phyloP scores from a whole-genome alignment of 30 jellyfish, hydroid and myxozoan species.

The Aurelia sp. region DNA sequence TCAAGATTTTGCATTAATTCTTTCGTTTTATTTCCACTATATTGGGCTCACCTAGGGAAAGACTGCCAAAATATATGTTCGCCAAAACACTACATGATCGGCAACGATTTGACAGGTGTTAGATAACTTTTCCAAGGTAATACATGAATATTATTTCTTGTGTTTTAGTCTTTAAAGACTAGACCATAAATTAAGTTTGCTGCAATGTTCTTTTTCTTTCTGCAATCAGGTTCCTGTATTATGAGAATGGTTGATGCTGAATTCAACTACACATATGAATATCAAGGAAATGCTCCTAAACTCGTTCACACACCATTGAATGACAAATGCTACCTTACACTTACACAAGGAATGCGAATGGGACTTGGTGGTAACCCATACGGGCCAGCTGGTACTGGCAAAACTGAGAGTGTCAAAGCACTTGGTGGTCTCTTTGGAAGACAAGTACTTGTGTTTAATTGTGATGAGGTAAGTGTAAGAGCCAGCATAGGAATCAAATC shows the following conservation, averaged over 20 bases:
- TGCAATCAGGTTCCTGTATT: slow-evolving; percentile 75
- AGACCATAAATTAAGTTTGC: too few relatives aligned
- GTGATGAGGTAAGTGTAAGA: slow-evolving; percentile 88
- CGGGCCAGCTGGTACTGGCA: slow-evolving; percentile 99
- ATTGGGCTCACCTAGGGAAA: too few relatives aligned
- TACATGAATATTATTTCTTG: too few relatives aligned
- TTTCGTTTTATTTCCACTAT: too few relatives aligned
- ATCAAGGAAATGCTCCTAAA: slow-evolving; percentile 99
- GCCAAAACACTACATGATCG: too few relatives aligned
- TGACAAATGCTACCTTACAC: slow-evolving; percentile 95
- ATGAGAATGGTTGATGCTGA: slow-evolving; percentile 99
- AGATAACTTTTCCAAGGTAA: too few relatives aligned
- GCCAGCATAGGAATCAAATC: not conserved
- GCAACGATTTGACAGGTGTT: too few relatives aligned
- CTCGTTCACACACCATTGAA: slow-evolving; percentile 98
- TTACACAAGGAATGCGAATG: slow-evolving; percentile 99
- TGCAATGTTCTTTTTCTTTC: too few relatives aligned
- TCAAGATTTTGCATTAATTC: too few relatives aligned
- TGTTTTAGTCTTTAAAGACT: too few relatives aligned
- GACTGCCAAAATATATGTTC: too few relatives aligned
- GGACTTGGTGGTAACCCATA: slow-evolving; percentile 99
- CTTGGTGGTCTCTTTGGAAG: slow-evolving; percentile 99
- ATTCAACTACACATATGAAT: slow-evolving; percentile 93
- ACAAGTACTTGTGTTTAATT: slow-evolving; percentile 95
- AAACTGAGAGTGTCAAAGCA: slow-evolving; percentile 97